phyloP scores from a whole-genome alignment of 2,888 invertebrate genomes.

The Selenia dentaria region DNA sequence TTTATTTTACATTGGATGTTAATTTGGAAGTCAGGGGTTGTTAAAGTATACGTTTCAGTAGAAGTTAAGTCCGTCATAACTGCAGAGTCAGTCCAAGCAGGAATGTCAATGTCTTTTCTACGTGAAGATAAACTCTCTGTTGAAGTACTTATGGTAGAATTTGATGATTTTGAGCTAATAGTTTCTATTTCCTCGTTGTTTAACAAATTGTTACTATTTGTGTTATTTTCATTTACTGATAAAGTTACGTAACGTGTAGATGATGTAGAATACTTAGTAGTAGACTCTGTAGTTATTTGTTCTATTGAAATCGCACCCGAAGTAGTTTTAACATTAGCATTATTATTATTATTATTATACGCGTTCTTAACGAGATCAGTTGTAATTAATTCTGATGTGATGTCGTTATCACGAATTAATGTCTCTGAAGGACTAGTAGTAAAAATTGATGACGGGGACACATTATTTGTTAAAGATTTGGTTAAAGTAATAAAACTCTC shows the following conservation, averaged over 20 bases:
- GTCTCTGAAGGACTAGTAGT: background rate
- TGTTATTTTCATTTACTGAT: conserved; percentile 2
- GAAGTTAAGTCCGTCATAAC: conserved; percentile 65
- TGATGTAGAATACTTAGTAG: background rate
- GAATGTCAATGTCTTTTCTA: conserved; percentile 72
- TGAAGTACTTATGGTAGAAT: conserved; percentile 57
- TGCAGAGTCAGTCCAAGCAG: conserved; percentile 74
- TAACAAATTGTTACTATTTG: background rate
- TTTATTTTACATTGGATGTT: conserved; percentile 84
- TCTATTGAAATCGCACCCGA: background rate
- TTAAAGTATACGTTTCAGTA: conserved; percentile 56
- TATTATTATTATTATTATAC: no score
- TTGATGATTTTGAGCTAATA: conserved; percentile 26
- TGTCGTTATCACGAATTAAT: background rate
- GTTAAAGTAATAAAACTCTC: background rate
- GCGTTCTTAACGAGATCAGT: background rate
- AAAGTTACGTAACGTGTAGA: background rate
- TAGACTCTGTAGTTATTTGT: background rate
- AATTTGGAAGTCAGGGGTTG: conserved; percentile 48
- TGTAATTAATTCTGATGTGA: background rate
- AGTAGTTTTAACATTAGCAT: background rate
- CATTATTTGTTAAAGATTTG: background rate
- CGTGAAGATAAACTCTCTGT: conserved; percentile 71
- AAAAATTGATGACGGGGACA: background rate
- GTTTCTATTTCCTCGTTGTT: background rate